These are phyloP conservation scores for Baccha elongata DNA, from an alignment of 2,888 invertebrate species.

Conservation along the genomic window DNA sequence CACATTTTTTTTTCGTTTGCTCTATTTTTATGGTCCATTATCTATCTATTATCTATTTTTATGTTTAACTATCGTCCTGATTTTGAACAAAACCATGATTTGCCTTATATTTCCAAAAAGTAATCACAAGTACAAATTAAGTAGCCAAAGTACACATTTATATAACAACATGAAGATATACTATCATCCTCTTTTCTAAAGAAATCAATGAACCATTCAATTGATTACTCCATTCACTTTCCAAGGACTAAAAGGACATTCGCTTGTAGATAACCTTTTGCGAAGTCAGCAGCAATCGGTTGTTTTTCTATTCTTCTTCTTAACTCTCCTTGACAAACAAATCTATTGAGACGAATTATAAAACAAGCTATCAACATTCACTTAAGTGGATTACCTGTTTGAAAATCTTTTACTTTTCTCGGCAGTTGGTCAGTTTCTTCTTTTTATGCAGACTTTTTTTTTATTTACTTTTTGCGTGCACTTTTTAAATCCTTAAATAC, in stretches of 20 bases:
- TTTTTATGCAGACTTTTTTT: no score
- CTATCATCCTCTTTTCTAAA: not conserved
- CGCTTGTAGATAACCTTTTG: constrained; percentile 17
- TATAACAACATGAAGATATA: no score
- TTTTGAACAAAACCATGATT: no score
- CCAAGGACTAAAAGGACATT: constrained; percentile 10
- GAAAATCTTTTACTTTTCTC: constrained; percentile 26
- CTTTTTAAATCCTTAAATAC: not conserved
- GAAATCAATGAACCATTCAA: constrained; percentile 54
- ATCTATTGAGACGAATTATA: constrained; percentile 66
- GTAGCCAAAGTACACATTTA: no score
- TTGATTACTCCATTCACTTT: constrained; percentile 50
- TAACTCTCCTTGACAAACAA: constrained; percentile 43
- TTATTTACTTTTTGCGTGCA: not conserved
- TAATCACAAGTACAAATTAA: no score
- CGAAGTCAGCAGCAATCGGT: not conserved
- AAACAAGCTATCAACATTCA: constrained; percentile 58
- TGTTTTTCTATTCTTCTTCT: constrained; percentile 12
- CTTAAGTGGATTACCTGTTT: constrained; percentile 68
- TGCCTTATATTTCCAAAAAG: no score
- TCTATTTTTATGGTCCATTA: no score
- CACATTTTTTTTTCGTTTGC: no score
- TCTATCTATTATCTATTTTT: no score
- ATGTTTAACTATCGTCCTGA: no score
- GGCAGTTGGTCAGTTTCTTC: not conserved